These are phyloP conservation scores for Malurus leucopterus DNA, from an alignment of 2,797 vertebrate species.

Conservation along the genomic window DNA sequence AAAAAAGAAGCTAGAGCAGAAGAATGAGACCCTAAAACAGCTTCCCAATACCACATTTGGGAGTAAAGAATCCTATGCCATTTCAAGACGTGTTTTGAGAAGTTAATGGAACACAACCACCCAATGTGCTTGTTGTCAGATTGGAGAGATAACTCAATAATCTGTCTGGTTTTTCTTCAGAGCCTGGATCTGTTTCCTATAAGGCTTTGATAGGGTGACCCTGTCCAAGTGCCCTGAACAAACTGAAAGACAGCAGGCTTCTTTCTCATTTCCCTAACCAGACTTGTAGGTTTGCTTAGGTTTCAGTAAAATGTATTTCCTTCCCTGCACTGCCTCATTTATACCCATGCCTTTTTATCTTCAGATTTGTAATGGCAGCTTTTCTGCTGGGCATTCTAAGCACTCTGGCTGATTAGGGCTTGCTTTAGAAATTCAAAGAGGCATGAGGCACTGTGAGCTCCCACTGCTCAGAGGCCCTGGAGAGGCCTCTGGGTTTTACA, in stretches of 20 bases:
- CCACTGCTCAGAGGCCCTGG: not conserved
- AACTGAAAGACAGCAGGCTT: not conserved
- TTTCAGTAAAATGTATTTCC: not conserved
- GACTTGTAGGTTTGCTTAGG: not conserved
- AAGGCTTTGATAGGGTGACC: not conserved
- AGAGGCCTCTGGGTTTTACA: constrained; percentile 1
- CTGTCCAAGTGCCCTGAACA: not conserved
- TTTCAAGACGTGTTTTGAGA: not conserved
- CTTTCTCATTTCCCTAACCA: not conserved
- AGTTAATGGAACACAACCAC: not conserved
- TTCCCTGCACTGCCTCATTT: not conserved
- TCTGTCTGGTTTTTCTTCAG: not conserved
- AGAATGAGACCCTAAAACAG: not conserved
- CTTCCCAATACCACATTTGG: not conserved
- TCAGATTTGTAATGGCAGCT: not conserved
- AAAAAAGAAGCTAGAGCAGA: not conserved
- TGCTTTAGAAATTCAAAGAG: constrained; percentile 29
- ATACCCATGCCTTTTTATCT: not conserved
- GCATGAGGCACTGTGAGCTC: not conserved
- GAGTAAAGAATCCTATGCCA: not conserved
- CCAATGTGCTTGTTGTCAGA: not conserved
- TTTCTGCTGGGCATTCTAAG: constrained; percentile 3
- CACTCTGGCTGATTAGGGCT: constrained; percentile 1
- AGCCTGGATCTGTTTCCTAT: not conserved
- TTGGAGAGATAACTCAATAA: not conserved